Percentiles rank a stretch among this genome's conserved stretches.
Conservation (phyloP, 2,888 invertebrate genomes). For the Ectemnius cavifrons region DNA sequence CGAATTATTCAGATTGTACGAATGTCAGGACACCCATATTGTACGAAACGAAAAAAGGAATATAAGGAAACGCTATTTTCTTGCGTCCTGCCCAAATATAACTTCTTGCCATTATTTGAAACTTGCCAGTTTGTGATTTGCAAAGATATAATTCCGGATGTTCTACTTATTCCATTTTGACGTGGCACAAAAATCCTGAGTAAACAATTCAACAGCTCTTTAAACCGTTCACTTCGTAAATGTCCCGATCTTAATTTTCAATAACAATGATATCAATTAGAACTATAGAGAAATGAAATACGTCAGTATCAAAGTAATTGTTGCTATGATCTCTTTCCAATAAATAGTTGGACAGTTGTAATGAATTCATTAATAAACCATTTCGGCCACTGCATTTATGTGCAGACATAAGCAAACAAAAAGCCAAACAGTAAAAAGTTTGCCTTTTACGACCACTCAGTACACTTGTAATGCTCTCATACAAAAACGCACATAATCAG, state of each 20-base stretch:
- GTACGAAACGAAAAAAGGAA: slow-evolving; percentile 14
- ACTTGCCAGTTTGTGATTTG: background rate
- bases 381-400: background rate
- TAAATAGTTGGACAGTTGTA: background rate
- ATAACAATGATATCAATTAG: too few relatives aligned
- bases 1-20: slow-evolving; percentile 17
- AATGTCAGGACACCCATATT: slow-evolving; percentile 16
- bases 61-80: too few relatives aligned
- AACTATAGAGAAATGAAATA: too few relatives aligned
- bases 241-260: too few relatives aligned
- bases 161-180: background rate
- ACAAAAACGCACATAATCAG: slow-evolving; percentile 30
- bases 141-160: background rate
- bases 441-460: slow-evolving; percentile 9
- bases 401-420: too few relatives aligned
- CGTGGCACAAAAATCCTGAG: too few relatives aligned
- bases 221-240: too few relatives aligned
- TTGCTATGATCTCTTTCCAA: slow-evolving; percentile 4
- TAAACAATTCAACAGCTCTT: too few relatives aligned
- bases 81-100: slow-evolving; percentile 4
- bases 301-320: background rate
- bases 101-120: too few relatives aligned
- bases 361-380: background rate
- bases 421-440: background rate
- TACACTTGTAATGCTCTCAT: slow-evolving; percentile 51